Base-by-base conservation (phyloP, 2,113 vertebrate species). In the Zootoca vivipara region DNA sequence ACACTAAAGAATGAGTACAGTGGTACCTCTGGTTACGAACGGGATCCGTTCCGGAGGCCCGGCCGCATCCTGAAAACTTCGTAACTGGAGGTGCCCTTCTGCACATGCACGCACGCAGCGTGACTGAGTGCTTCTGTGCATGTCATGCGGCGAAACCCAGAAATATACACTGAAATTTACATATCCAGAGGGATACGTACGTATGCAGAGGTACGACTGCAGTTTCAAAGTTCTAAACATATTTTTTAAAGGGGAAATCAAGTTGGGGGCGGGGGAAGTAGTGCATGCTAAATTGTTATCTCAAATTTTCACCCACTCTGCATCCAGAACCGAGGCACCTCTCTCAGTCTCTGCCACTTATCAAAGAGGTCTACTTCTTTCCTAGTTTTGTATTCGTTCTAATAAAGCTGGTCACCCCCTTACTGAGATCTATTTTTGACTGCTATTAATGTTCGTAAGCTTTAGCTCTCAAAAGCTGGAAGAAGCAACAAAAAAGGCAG, bases 251-350 rank as follows among this genome's bases (percentile, higher is more conserved):
- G 58, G 46, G 22, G 38, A 52, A 77, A 83, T 30, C 3, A 77
- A 87, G 42, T 7, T 35, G 42, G 42, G 42, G 46, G 46, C 1
- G 42, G 10, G 46, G 42, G 42, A 9, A 52, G 46, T 52, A 52
- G 10, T 12, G 46, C 46, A 2, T 52, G 46, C 46, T 52, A 35
- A 80, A 81, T 13, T 8, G 12, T n/a, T 90, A 86, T 38, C 9
- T 12, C 52, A 52, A 83, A 52, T 94, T 94, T 92, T 87, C 90
- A 87, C 46, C 46, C 87, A 80, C 83, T 26, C 86, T n/a, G 40
- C 30, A 4, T 40, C 38, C 5, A 4, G 20, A 62, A 62, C 58
- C n/a, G 52, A 65, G 64, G 42, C 20, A 38, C 35, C 38, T 46
- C 56, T 46, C 42, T 90, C 70, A 58, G 15, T 62, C 58, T 62